A percentile compares a stretch with the other conserved stretches of the same genome.
phyloP scores from a whole-genome alignment of 2,888 invertebrate genomes.

The Drosophila formosana region DNA sequence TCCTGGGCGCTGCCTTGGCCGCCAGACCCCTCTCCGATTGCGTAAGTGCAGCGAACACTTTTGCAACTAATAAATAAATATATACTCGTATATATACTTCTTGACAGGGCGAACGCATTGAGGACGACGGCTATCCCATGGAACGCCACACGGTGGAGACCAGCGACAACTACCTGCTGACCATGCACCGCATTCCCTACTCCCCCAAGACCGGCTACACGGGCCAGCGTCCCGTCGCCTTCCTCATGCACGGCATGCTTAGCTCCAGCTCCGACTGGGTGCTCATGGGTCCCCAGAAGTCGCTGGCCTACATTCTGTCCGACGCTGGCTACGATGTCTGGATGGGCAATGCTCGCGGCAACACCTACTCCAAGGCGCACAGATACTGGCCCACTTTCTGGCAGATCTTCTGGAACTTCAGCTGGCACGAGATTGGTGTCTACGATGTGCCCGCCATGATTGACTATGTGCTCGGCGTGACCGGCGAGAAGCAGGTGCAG shows the following conservation, averaged over 20 bases:
- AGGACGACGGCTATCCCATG: constrained; percentile 86
- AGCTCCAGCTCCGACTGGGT: constrained; percentile 77
- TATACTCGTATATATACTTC: no score
- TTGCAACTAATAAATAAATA: no score
- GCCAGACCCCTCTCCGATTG: constrained; percentile 78
- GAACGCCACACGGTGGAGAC: constrained; percentile 90
- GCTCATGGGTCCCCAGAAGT: constrained; percentile 71
- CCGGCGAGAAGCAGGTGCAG: constrained; percentile 67
- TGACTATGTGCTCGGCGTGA: constrained; percentile 87
- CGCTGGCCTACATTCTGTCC: constrained; percentile 85
- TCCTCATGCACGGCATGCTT: constrained; percentile 79
- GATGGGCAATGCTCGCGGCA: constrained; percentile 94
- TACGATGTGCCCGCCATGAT: constrained; percentile 95
- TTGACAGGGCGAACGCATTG: constrained; percentile 73
- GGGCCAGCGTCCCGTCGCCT: constrained; percentile 65
- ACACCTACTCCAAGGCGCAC: constrained; percentile 87
- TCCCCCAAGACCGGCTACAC: constrained; percentile 54
- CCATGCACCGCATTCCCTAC: constrained; percentile 91
- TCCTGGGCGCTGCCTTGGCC: constrained; percentile 43
- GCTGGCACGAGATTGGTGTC: constrained; percentile 95
- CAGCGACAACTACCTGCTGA: constrained; percentile 92
- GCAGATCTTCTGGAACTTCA: constrained; percentile 85
- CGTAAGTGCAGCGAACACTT: constrained; percentile 48
- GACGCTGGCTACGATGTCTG: constrained; percentile 91
- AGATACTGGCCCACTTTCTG: constrained; percentile 80